A percentile compares a stretch with the other conserved stretches of the same genome.
Conservation (phyloP, 1,140 invertebrate species). For the Kradibia gibbosae region DNA sequence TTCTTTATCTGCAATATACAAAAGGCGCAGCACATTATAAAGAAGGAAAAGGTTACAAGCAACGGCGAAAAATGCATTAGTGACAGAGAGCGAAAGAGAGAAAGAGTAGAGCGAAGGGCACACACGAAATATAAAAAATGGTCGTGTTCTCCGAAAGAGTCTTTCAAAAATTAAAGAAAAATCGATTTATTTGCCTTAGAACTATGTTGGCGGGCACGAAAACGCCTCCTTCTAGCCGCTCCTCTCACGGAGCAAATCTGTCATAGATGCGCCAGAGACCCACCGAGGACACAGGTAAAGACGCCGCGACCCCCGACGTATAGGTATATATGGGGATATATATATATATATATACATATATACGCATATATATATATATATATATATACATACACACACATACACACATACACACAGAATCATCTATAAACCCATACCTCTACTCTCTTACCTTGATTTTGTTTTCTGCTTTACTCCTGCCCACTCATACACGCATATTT, state of each 20-base stretch:
- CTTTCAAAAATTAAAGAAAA: slow-evolving; percentile 49
- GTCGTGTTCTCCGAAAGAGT: slow-evolving; percentile 17
- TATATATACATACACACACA: too few species aligned
- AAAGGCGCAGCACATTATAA: not conserved
- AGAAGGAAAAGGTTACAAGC: not conserved
- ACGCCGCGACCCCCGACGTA: slow-evolving; percentile 44
- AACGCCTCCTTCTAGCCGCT: slow-evolving; percentile 9
- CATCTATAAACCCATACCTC: too few species aligned
- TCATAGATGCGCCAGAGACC: slow-evolving; percentile 27
- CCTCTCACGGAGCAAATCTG: slow-evolving; percentile 28
- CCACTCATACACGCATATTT: slow-evolving; percentile 33
- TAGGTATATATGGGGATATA: too few species aligned
- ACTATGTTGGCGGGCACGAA: slow-evolving; percentile 44
- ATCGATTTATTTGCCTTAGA: slow-evolving; percentile 50
- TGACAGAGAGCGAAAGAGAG: slow-evolving; percentile 12
- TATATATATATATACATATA: too few species aligned
- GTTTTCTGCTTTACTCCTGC: slow-evolving; percentile 54
- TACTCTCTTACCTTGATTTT: slow-evolving; percentile 40
- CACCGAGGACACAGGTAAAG: slow-evolving; percentile 58
- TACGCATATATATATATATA: too few species aligned
- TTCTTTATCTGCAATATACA: not conserved
- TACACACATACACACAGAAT: too few species aligned
- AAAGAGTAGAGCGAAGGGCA: not conserved
- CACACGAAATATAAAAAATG: slow-evolving; percentile 47
- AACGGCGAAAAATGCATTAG: slow-evolving; percentile 28